Evolutionary conservation across 2,797 vertebrate genomes (phyloP), one percentile per base, ranked within the genome.

Genomic region (Amniataba percoides): DNA sequence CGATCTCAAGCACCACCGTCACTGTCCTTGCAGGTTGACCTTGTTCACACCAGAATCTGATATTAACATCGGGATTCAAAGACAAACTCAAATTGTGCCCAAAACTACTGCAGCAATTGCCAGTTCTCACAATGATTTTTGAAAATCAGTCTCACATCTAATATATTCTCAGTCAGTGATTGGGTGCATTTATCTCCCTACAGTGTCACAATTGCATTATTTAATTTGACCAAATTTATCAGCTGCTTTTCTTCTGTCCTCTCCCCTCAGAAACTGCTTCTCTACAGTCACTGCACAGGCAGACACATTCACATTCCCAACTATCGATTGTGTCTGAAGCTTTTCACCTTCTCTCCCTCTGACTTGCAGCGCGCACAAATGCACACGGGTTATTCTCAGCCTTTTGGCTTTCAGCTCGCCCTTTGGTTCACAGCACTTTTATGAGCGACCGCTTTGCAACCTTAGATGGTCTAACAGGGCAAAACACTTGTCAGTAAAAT

Each of bases 361-460:
- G 27, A 10, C 72, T 43, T 27, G 14, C 74, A 43, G 39, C 39
- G 15, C 43, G 56, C 42, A 53, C 75, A 71, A 36, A 85, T 14
- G 61, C 78, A 67, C 46, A 39, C 27, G 0, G 13, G 65, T 78
- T 71, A 55, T 71, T 83, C 70, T 71, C 64, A 81, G 78, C 56
- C 65, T 71, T 61, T 80, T 73, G 72, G 61, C 65, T 84, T 76
- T 70, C 43, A 73, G 27, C 42, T 80, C 78, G 73, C 71, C 75
- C 87, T 87, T 83, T 86, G 71, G 21, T 77, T 80, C 67, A 45
- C 68, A 64, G 71, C 71, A 23, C 57, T 76, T 88, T 83, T 57
- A 77, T 75, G 82, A 85, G 75, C 25, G 36, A 74, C 76, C 59
- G 73, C 76, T 55, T 72, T 43, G 16, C 62, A 76, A 62, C 68